phyloP scores from a whole-genome alignment of 2,888 invertebrate species.

The Aphodius granarius region DNA sequence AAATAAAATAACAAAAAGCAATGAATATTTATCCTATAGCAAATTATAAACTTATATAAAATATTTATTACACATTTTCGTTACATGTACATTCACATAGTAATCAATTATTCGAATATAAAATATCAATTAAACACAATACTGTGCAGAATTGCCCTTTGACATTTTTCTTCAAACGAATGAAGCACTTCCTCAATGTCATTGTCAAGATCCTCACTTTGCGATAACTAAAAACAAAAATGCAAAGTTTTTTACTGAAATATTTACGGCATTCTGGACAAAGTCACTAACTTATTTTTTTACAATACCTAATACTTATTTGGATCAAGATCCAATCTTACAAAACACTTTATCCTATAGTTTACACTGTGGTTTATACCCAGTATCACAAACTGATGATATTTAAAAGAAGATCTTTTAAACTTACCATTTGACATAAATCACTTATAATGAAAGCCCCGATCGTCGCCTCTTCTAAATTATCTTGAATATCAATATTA shows the following conservation, averaged over 20 bases:
- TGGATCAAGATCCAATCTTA: too few species aligned
- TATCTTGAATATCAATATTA: slow-evolving; percentile 98
- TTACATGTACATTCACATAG: not conserved
- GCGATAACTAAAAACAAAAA: slow-evolving; percentile 68
- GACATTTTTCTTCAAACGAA: slow-evolving; percentile 88
- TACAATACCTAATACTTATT: slow-evolving; percentile 1
- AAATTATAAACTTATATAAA: not conserved
- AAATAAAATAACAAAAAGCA: too few species aligned
- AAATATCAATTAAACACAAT: slow-evolving; percentile 84
- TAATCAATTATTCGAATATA: not conserved
- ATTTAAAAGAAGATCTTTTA: too few species aligned
- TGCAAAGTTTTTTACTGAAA: slow-evolving; percentile 28
- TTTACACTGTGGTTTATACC: not conserved
- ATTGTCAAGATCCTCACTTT: slow-evolving; percentile 92
- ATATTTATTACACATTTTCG: not conserved
- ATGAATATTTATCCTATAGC: too few species aligned
- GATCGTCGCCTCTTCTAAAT: slow-evolving; percentile 98
- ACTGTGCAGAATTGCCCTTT: slow-evolving; percentile 87
- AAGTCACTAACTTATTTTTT: not conserved
- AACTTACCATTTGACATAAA: slow-evolving; percentile 62
- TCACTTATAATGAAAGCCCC: slow-evolving; percentile 98
- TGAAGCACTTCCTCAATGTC: slow-evolving; percentile 96
- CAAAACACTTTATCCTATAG: not conserved
- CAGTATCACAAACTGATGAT: not conserved
- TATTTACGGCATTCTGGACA: too few species aligned